Evolutionary conservation across 2,113 vertebrate genomes (phyloP).

Genomic region (Phyllostomus hastatus): DNA sequence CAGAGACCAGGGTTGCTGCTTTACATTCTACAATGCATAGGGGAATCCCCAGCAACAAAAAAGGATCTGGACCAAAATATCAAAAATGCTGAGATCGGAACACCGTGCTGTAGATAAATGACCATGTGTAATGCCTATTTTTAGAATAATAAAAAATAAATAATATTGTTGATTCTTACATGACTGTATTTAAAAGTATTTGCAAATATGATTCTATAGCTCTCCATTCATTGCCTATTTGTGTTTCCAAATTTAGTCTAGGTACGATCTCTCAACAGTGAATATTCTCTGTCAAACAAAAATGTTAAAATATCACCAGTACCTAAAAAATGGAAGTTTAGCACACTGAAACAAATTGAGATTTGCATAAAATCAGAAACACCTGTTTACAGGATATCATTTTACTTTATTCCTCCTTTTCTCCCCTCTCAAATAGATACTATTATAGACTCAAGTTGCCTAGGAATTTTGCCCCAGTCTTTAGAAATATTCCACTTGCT

Average conservation of each 20-base stretch:
- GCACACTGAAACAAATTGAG: neutral
- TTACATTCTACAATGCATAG: neutral
- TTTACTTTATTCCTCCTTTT: neutral
- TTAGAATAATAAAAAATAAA: neutral
- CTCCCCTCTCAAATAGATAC: neutral
- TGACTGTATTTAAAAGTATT: neutral
- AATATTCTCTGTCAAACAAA: slow-evolving; percentile 6
- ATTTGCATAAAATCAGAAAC: neutral
- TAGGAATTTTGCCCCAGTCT: neutral
- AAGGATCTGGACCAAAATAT: neutral
- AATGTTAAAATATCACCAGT: neutral
- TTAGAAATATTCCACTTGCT: neutral
- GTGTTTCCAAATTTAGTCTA: slow-evolving; percentile 4
- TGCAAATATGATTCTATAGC: neutral
- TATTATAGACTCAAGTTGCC: neutral
- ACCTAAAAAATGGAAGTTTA: neutral
- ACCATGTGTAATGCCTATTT: neutral
- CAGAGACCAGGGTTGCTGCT: neutral
- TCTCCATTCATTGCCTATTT: neutral
- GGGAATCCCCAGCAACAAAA: neutral
- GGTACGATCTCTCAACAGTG: neutral
- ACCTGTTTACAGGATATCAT: neutral
- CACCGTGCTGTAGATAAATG: neutral
- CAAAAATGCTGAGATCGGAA: neutral
- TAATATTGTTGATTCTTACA: neutral